Base-by-base conservation (phyloP, 2,888 invertebrate genomes). In the Amorpha juglandis region DNA sequence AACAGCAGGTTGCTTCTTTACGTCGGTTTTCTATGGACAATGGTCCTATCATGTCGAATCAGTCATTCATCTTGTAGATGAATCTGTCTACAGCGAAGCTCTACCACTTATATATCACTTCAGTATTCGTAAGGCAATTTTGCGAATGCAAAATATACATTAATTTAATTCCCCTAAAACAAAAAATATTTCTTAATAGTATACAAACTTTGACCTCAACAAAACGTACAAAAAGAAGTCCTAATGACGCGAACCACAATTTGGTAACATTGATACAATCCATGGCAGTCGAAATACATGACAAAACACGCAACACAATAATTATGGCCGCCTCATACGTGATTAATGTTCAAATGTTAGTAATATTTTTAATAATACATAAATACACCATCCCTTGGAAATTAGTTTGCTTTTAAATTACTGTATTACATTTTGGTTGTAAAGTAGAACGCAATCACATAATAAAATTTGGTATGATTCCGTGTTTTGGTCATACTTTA, bases 241-340 rank as follows among this genome's bases (percentile, higher is more conserved):
- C 71, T 82, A 84, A 81, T 81, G 74, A 78, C 74, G 75, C 67
- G 71, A 77, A 78, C 73, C 76, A 83, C 84, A 84, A 86, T 83
- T 85, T 83, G 76, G 77, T 70, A 75, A 70, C 80, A 78, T 80
- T 84, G 87, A 89, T 88, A 88, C 83, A 81, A 86, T 85, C 85
- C 84, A 76, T 70, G 73, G 78, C 78, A 76, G 72, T 73, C 74
- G 64, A 81, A 87, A 82, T 78, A 81, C 81, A 86, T 86, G 86
- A 87, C 84, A 85, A 81, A 81, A 81, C 89, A 89, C 90, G 89
- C 90, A 79, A 90, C 77, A 81, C 78, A 74, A 86, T 86, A 89
- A 89, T 90, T 89, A 89, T 74, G 82, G 78, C 76, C 76, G 77
- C 78, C 81, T 76, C 80, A 78, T 85, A 79, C 74, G 84, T 83